Base-by-base conservation (phyloP, 2,797 vertebrate species). In the Mormyrops attenuatus region DNA sequence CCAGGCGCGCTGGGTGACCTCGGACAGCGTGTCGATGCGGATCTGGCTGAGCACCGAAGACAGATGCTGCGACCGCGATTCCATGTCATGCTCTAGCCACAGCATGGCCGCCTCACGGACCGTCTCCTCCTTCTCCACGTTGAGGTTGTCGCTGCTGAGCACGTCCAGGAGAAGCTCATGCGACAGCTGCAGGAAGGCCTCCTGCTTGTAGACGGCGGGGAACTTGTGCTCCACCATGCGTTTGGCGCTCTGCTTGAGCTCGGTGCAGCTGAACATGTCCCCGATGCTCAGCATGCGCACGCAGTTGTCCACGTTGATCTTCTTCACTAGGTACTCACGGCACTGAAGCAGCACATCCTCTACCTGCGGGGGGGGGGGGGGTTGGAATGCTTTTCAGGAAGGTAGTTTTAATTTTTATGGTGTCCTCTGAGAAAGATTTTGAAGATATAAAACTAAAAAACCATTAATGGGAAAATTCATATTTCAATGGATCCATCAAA, bases 161-260 rank as follows among this genome's bases (percentile, higher is more conserved):
- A 99, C 95, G 93, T 99, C 99, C 88, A 99, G 94, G 90, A 99
- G 94, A 38, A 99, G 96, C 90, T 99, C 98, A 41, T 99, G 98
- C n/a, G 98, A 98, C 63, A 99, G 96, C 93, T 99, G 98, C 91
- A 99, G 97, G 95, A 99, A 99, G 82, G 98, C 97, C 89, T 99
- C 98, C 94, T 98, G 98, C 55, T 96, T 96, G 95, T 97, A 99
- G 82, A 99, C 98, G 69, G 97, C 95, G 0, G 98, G 97, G 94
- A 99, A 99, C 93, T 99, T 99, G 96, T 99, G 98, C 94, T 99
- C 99, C 92, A 99, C 98, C 98, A 99, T 99, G 89, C 98, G 97
- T 92, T 99, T 99, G 90, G 98, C 97, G 50, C 97, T 97, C 93
- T 98, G 97, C 95, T 99, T 99, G 34, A 99, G 93, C 93, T 99